phyloP scores from a whole-genome alignment of 2,888 invertebrate genomes.

The Cantharis rustica region DNA sequence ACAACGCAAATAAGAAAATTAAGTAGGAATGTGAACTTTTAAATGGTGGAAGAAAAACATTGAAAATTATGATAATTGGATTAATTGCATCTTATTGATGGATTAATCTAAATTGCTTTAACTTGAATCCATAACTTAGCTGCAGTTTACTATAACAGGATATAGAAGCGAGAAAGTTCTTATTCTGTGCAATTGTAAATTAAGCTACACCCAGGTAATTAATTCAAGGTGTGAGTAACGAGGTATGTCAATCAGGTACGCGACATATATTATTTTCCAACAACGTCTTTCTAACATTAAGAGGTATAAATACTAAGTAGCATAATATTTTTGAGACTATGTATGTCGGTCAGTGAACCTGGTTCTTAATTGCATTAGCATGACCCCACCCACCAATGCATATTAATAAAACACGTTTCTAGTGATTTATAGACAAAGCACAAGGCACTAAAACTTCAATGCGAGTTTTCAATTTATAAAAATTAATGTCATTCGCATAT shows the following conservation, averaged over 20 bases:
- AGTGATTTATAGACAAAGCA: constrained; percentile 53
- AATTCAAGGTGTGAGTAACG: constrained; percentile 32
- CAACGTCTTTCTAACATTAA: constrained; percentile 22
- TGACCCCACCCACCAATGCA: constrained; percentile 56
- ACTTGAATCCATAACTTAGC: background rate
- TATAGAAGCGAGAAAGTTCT: constrained; percentile 20
- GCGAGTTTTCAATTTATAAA: constrained; percentile 45
- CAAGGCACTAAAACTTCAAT: constrained; percentile 48
- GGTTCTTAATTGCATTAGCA: constrained; percentile 55
- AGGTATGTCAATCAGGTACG: constrained; percentile 35
- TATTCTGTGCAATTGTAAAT: constrained; percentile 31
- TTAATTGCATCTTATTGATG: background rate
- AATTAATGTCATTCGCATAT: constrained; percentile 36
- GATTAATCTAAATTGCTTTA: background rate
- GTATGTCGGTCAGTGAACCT: constrained; percentile 51
- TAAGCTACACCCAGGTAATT: constrained; percentile 35
- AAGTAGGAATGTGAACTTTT: background rate
- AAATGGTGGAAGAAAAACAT: background rate
- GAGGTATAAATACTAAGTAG: constrained; percentile 27
- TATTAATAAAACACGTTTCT: constrained; percentile 55
- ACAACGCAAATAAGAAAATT: background rate
- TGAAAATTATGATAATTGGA: background rate
- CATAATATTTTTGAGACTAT: constrained; percentile 32
- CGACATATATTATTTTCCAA: constrained; percentile 35
- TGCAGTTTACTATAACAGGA: constrained; percentile 26